Evolutionary conservation across 1,140 invertebrate genomes (phyloP), one percentile per base, ranked within the genome.

Genomic region (Drosophila subobscura): DNA sequence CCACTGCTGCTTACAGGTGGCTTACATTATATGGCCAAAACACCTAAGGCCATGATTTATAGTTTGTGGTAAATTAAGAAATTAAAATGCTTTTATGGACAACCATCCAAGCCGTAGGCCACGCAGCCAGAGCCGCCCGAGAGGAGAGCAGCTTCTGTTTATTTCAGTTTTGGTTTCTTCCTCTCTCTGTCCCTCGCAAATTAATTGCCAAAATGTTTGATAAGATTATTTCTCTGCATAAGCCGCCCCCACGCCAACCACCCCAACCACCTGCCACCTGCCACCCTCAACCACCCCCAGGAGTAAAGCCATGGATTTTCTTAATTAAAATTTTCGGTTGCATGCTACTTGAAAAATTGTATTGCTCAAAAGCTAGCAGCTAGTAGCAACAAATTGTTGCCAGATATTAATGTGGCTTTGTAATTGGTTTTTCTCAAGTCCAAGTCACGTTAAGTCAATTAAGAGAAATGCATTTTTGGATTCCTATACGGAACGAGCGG

Each of bases 361-460:
- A 52, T 68, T 56, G 64, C 66, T 70, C 64, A 68, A 73, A 79
- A 71, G 60, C 67, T 54, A 49, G 73, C 57, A 67, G 64, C 71
- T 20, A 20, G 16, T 20, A 40, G 68, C 77, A 77, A 52, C 47
- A 74, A 74, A 79, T 72, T 70, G 81, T 73, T 86, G 77, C 67
- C 83, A 85, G 71, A 86, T 88, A 85, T 85, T 88, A 85, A 85
- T 85, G 81, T 86, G 83, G 61, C 83, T 71, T 79, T 88, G 83
- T 85, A 85, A 85, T 85, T 85, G 81, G 83, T 85, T 85, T 86
- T 74, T 74, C 77, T 81, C 74, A 85, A 81, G 81, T 80, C 81
- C 64, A 85, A 85, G 81, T 85, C 81, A 85, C 81, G 81, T 85
- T 85, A 85, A 85, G 83, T 77, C 81, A 88, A 85, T 85, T 85